Percentiles rank a stretch among this genome's conserved stretches.
These are phyloP conservation scores for Anolis carolinensis DNA, from an alignment of 2,113 vertebrate species.

Conservation along the genomic window DNA sequence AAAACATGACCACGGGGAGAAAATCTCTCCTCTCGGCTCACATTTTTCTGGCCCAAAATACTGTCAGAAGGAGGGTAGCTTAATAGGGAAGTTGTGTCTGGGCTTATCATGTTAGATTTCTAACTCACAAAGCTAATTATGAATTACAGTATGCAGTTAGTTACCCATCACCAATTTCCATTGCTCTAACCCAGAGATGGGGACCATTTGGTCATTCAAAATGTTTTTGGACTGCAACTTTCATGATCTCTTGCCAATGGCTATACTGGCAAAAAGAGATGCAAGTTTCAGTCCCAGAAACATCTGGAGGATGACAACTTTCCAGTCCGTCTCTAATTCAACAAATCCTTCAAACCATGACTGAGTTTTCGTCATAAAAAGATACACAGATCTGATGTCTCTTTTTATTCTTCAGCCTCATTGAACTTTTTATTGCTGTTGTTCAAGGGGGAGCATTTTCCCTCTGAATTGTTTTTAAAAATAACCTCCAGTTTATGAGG, in stretches of 20 bases:
- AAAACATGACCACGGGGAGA: too few relatives aligned
- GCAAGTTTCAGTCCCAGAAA: not conserved
- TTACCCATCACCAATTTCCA: not conserved
- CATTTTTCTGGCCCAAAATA: too few relatives aligned
- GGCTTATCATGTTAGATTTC: too few relatives aligned
- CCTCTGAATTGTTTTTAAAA: not conserved
- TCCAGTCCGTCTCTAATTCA: not conserved
- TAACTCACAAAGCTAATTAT: not conserved
- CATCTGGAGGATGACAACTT: not conserved
- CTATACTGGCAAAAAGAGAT: not conserved
- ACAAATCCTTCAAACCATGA: too few relatives aligned
- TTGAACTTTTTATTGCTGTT: not conserved
- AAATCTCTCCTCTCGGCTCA: too few relatives aligned
- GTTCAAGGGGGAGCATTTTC: not conserved
- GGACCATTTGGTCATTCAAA: not conserved
- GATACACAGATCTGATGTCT: too few relatives aligned
- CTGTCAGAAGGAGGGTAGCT: too few relatives aligned
- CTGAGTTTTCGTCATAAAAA: too few relatives aligned
- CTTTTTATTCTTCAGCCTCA: too few relatives aligned
- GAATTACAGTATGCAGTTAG: not conserved
- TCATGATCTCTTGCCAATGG: not conserved
- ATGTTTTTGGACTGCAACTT: not conserved
- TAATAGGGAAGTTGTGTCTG: too few relatives aligned
- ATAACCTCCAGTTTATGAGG: not conserved
- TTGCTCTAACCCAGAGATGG: not conserved